Evolutionary conservation across 2,113 vertebrate genomes (phyloP).

Genomic region (Paramisgurnus dabryanus): DNA sequence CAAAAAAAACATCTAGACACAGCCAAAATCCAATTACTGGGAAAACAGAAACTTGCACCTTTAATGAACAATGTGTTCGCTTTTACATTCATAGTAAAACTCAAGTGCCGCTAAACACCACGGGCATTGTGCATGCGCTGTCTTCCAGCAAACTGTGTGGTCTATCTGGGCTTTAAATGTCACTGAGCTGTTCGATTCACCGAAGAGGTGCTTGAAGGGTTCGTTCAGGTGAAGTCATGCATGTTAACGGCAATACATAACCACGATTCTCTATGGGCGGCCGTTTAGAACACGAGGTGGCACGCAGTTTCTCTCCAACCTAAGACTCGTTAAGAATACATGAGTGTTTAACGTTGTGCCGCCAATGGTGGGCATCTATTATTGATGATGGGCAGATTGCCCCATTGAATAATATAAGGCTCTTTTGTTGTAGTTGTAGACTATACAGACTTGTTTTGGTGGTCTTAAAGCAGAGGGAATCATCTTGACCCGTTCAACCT

Average conservation of each 20-base stretch:
- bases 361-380: constrained; percentile 47
- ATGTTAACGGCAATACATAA: constrained; percentile 47
- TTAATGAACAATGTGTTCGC: constrained; percentile 9
- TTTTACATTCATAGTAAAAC: constrained; percentile 1
- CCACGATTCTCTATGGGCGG: constrained; percentile 41
- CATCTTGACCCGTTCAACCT: constrained; percentile 5
- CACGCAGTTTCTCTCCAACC: constrained; percentile 16
- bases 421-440: constrained; percentile 21
- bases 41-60: not conserved
- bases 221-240: constrained; percentile 53
- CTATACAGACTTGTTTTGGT: constrained; percentile 3
- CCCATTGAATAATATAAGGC: constrained; percentile 52
- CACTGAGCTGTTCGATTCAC: constrained; percentile 50
- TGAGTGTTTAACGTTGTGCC: constrained; percentile 54
- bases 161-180: constrained; percentile 58
- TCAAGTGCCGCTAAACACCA: constrained; percentile 26
- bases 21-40: not conserved
- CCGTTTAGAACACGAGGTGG: constrained; percentile 48
- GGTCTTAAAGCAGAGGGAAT: constrained; percentile 12
- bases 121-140: constrained; percentile 8
- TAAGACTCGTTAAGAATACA: constrained; percentile 51
- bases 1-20: not conserved
- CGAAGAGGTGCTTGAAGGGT: constrained; percentile 54
- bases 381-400: constrained; percentile 56
- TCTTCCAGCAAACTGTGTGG: constrained; percentile 48